These are phyloP conservation scores for Pseudomyrmex pallidus DNA, from an alignment of 1,140 invertebrate species.

Conservation along the genomic window DNA sequence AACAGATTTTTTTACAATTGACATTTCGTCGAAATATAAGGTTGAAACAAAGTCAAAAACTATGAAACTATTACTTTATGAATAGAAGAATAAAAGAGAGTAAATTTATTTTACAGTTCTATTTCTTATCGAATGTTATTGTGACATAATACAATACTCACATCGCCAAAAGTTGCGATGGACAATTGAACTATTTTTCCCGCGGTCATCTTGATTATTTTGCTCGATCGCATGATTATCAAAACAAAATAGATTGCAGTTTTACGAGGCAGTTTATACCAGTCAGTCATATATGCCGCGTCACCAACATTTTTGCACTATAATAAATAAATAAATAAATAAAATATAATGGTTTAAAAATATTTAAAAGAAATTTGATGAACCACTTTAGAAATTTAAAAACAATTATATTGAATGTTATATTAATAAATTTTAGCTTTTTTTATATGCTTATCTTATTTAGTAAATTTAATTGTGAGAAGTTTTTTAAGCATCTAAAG, in stretches of 20 bases:
- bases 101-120: not conserved
- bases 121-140: not conserved
- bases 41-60: too few species aligned
- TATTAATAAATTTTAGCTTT: not conserved
- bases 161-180: slow-evolving; percentile 57
- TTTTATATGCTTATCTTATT: too few species aligned
- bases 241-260: slow-evolving; percentile 63
- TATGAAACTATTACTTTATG: not conserved
- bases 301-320: slow-evolving; percentile 66
- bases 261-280: slow-evolving; percentile 68
- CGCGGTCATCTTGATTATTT: slow-evolving; percentile 70
- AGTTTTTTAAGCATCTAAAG: too few species aligned
- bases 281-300: slow-evolving; percentile 70
- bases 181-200: slow-evolving; percentile 73
- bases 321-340: slow-evolving; percentile 9
- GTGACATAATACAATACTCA: slow-evolving; percentile 13
- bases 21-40: too few species aligned
- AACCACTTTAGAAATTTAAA: slow-evolving; percentile 6
- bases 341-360: not conserved
- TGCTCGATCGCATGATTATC: slow-evolving; percentile 63
- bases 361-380: not conserved
- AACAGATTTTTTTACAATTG: too few species aligned
- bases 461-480: too few species aligned
- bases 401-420: not conserved
- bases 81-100: not conserved